Base-by-base conservation (phyloP, 1,140 invertebrate genomes). In the Philotrypesis tridentata region DNA sequence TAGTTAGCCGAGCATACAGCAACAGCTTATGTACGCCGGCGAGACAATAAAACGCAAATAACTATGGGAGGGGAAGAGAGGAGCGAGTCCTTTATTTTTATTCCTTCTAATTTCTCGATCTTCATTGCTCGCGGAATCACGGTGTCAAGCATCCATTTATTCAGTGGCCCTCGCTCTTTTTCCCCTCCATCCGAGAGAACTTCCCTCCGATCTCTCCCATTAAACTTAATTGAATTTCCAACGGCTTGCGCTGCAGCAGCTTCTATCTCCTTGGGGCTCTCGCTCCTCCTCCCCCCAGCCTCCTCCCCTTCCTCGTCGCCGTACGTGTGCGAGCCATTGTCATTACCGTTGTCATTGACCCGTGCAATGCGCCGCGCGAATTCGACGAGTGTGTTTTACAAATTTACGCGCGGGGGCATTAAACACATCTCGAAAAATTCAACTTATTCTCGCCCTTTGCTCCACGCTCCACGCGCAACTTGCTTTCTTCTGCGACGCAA, bases 181-280 rank as follows among this genome's bases (percentile, higher is more conserved):
- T 65, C 29, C 33, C 31, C 73, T 12, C 7, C n/a, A 11, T 37
- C 55, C 23, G 21, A n/a, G 21, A 31, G 72, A 60, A n/a, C 80
- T 85, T 77, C 83, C 5, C 60, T 27, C 21, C 75, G 82, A 74
- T 23, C 74, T 72, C 76, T 60, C 60, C 83, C 81, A 85, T 87
- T 87, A 87, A 87, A 85, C 80, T 86, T 87, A 85, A 87, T 87
- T 87, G 86, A 87, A 86, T 87, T 87, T 84, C 84, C 82, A 79
- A 63, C 55, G 81, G 65, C n/a, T 76, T 7, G 21, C 31, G 27
- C 63, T 8, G 31, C 23, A 43, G 33, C 23, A 23, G 43, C 31
- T 48, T 73, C 71, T n/a, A 73, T 48, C 43, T 27, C 31, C 71
- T 48, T 48, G 17, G n/a, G n/a, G 70, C 31, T 48, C 71, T 55